Conservation (phyloP, 2,113 vertebrate species). For the Anas platyrhynchos region DNA sequence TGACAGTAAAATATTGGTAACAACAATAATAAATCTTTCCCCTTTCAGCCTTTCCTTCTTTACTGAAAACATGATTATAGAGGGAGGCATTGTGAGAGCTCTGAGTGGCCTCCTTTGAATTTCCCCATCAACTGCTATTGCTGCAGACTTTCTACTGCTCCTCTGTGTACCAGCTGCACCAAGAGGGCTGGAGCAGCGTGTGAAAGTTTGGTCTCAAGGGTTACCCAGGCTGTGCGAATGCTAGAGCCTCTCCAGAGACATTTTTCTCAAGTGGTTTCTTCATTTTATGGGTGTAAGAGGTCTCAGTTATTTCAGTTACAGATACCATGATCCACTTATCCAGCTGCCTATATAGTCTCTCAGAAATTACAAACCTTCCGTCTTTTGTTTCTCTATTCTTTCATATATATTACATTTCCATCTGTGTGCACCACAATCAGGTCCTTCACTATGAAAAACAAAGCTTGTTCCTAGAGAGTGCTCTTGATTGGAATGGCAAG, state of each 20-base stretch:
- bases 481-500: not conserved
- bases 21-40: not conserved
- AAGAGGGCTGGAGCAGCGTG: not conserved
- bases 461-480: not conserved
- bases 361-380: not conserved
- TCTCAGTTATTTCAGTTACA: not conserved
- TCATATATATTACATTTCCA: not conserved
- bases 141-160: not conserved
- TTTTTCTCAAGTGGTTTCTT: slow-evolving; percentile 14
- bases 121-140: not conserved
- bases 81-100: not conserved
- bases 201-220: not conserved
- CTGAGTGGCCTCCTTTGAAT: not conserved
- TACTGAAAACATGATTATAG: not conserved
- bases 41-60: not conserved
- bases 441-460: not conserved
- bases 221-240: not conserved
- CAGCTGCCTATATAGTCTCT: not conserved
- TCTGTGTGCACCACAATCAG: not conserved
- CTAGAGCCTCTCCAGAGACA: not conserved
- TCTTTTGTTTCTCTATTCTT: not conserved
- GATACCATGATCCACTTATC: slow-evolving; percentile 13
- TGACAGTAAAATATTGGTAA: not conserved
- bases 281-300: slow-evolving; percentile 23
- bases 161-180: not conserved